A percentile compares a stretch with the other conserved stretches of the same genome.
Conservation (phyloP, 2,113 vertebrate genomes). For the Mesoclemmys tuberculata region DNA sequence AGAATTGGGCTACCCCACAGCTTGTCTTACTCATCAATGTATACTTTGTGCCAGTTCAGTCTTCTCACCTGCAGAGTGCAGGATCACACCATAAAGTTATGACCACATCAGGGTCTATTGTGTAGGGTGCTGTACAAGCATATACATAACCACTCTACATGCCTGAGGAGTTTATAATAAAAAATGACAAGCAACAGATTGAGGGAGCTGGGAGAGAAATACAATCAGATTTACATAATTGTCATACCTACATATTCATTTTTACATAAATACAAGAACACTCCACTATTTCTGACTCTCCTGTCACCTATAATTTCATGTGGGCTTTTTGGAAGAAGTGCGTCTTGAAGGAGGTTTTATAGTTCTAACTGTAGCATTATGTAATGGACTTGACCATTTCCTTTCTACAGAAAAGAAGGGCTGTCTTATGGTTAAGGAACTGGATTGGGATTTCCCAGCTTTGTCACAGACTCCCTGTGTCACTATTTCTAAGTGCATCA, state of each 20-base stretch:
- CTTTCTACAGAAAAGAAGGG: not conserved
- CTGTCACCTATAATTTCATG: not conserved
- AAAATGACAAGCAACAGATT: not conserved
- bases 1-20: fast-evolving
- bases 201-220: not conserved
- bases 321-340: not conserved
- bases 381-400: not conserved
- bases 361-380: not conserved
- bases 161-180: not conserved
- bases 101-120: not conserved
- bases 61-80: not conserved
- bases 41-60: not conserved
- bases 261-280: not conserved
- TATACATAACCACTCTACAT: no score
- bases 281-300: not conserved
- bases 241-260: not conserved
- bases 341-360: not conserved
- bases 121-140: not conserved
- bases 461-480: fast-evolving
- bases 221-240: not conserved
- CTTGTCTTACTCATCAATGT: not conserved
- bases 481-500: not conserved
- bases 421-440: not conserved
- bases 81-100: not conserved
- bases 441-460: not conserved